Base-by-base conservation (phyloP, 2,797 vertebrate genomes). In the Leuciscus waleckii region DNA sequence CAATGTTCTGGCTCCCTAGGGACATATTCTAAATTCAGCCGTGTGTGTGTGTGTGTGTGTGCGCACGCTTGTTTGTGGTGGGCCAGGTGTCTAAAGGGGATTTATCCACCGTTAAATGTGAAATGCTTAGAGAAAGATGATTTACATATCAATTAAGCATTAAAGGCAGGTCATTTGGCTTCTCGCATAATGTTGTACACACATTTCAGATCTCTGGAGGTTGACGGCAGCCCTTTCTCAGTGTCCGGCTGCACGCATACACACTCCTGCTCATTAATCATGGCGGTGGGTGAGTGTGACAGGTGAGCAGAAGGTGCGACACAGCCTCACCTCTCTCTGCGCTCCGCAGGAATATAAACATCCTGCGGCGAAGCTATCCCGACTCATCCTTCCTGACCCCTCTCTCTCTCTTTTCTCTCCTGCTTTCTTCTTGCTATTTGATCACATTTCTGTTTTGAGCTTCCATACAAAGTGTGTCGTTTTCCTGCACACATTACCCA, bases 211-310 rank as follows among this genome's bases (percentile, higher is more conserved):
- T 67, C 69, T 56, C 43, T n/a, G 32, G 58, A 73, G 69, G 35
- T 9, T 63, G 32, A 56, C 3, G 16, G 43, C 58, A 82, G 65
- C 56, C 63, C 29, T 75, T 46, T 77, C 63, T 58, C 61, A 19
- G 73, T 70, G 82, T 84, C 63, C 74, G 78, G 23, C 69, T 86
- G 65, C 74, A 88, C 61, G 84, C 84, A 84, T 85, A 84, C 76
- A 80, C 78, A 83, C 82, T 69, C 29, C 77, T 67, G 73, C 73
- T 91, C 92, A 94, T 94, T 93, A 92, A 94, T 94, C 93, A 93
- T 86, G 61, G 83, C 63, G 77, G 74, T 87, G 71, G 87, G 87
- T 82, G 90, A 86, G 81, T 82, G 75, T 92, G 93, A 93, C 93
- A 92, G 93, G 88, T 13, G 82, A 86, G 90, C 88, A 89, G 87